These are phyloP conservation scores for Germaria angustata DNA, from an alignment of 2,888 invertebrate species.

Conservation along the genomic window DNA sequence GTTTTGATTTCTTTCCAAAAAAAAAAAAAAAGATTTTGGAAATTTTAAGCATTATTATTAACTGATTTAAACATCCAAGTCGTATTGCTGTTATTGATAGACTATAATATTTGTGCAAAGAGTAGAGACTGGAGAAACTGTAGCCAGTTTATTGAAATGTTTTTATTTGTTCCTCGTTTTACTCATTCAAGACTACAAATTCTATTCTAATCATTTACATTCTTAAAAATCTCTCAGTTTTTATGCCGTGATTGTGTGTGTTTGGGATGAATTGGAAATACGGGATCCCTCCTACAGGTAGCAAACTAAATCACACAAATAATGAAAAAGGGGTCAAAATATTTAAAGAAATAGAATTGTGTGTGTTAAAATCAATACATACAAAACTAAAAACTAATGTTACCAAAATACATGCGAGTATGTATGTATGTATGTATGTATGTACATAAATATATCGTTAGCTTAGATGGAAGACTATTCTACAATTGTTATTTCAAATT, in stretches of 20 bases:
- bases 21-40: background rate
- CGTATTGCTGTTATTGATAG: slow-evolving; percentile 23
- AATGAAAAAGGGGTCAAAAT: slow-evolving; percentile 46
- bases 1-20: background rate
- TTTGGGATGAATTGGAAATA: slow-evolving; percentile 20
- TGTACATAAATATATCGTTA: background rate
- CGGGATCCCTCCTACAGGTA: slow-evolving; percentile 52
- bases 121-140: slow-evolving; percentile 1
- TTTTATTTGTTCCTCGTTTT: slow-evolving; percentile 23
- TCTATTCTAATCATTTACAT: background rate
- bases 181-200: background rate
- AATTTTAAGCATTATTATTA: slow-evolving; percentile 1
- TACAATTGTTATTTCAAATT: too few relatives aligned
- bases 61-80: slow-evolving; percentile 24
- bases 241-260: background rate
- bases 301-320: slow-evolving; percentile 17
- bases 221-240: slow-evolving; percentile 2
- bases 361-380: slow-evolving; percentile 29
- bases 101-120: slow-evolving; percentile 44
- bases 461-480: too few relatives aligned
- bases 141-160: slow-evolving; percentile 38
- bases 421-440: too few relatives aligned
- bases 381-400: background rate
- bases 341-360: slow-evolving; percentile 18
- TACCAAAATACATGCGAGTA: too few relatives aligned